Percentiles rank a stretch among this genome's conserved stretches.
Conservation (phyloP, 2,113 vertebrate genomes). For the Choloepus hoffmanni region DNA sequence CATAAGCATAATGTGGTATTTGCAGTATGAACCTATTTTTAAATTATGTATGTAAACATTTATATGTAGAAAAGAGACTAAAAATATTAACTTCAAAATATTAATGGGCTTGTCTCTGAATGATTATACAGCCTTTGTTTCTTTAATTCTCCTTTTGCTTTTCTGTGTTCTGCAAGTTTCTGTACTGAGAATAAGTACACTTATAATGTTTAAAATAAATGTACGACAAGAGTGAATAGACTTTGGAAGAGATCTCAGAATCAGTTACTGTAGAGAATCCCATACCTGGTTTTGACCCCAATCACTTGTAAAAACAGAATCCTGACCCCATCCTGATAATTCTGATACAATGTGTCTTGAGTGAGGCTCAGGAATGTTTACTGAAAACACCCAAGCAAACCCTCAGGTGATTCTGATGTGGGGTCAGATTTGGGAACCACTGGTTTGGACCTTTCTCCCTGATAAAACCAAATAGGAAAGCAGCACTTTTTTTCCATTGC, state of each 20-base stretch:
- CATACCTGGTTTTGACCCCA: neutral
- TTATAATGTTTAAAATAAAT: neutral
- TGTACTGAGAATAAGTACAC: neutral
- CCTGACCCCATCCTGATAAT: neutral
- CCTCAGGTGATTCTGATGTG: neutral
- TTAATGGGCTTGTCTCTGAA: neutral
- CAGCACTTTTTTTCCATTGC: neutral
- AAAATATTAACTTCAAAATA: conserved; percentile 41
- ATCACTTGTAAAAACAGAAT: conserved; percentile 5
- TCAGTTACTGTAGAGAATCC: neutral
- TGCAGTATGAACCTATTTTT: neutral
- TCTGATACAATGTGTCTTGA: neutral
- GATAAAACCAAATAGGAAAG: neutral
- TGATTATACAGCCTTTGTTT: neutral
- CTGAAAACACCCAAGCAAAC: neutral
- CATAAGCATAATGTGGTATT: neutral
- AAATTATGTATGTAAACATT: neutral
- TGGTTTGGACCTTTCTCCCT: neutral
- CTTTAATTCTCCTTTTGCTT: neutral
- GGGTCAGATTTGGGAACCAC: neutral
- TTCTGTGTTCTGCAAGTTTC: neutral
- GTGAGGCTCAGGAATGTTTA: neutral
- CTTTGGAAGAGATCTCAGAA: neutral
- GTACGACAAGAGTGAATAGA: neutral
- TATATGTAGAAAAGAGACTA: neutral